Evolutionary conservation across 2,797 vertebrate genomes (phyloP), one percentile per base, ranked within the genome.

Genomic region (Coccyzus lansbergi): DNA sequence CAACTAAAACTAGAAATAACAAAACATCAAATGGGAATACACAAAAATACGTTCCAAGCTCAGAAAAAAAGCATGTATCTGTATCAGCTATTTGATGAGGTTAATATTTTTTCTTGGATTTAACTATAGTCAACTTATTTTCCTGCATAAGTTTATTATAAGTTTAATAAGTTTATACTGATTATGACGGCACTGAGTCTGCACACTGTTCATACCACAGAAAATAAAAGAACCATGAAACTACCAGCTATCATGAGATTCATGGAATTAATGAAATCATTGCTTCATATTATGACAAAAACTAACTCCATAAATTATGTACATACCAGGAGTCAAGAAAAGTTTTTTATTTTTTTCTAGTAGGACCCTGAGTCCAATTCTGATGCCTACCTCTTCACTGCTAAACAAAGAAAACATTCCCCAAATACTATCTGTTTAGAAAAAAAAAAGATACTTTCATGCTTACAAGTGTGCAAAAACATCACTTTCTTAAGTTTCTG

Each of bases 401-500:
- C 8, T 71, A 48, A 89, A 63, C 46, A 75, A 92, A 74, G 52
- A 88, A 91, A 91, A 67, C 1, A 4, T 38, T 85, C 19, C n/a
- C 29, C 65, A 81, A 94, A 89, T 28, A 69, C 24, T 56, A 31
- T 17, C 26, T 76, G 65, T 81, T 62, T 53, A 92, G n/a, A 64
- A 69, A 86, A 38, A 12, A 38, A 94, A 94, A n/a, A n/a, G n/a
- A 38, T 65, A 90, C 69, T 93, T 95, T 95, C 44, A 69, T 64
- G 38, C 63, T 56, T 87, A 93, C 58, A 93, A 85, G 40, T 53
- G 59, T 52, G 79, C 92, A 92, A 64, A 94, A 95, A 77, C 80
- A 94, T 33, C 74, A 71, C 79, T 82, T 97, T 82, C 94, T 96
- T 69, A 95, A 86, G 82, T 95, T 97, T 97, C 96, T 95, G 71